Evolutionary conservation across 2,888 invertebrate genomes (phyloP), one percentile per base, ranked within the genome.

Genomic region (Idaea dimidiata): DNA sequence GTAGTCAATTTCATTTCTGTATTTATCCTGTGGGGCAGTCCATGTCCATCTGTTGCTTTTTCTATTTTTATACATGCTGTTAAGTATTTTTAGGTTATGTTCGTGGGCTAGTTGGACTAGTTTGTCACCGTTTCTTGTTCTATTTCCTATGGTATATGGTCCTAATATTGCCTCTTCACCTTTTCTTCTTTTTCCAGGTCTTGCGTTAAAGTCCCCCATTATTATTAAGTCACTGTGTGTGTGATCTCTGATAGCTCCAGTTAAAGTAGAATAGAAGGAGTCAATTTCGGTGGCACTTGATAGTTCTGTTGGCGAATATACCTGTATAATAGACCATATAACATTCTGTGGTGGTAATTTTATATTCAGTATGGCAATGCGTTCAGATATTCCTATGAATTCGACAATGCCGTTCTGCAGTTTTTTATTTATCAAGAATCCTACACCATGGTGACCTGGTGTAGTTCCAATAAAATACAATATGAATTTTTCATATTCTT

Each of bases 41-140:
- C 66, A 66, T 16, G 66, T 63, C 65, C 61, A 65, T 18, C 61
- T 59, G 0, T 57, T 62, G 4, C 59, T 59, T n/a, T 18, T 59
- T 17, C 62, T 67, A 59, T 61, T 68, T 32, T 66, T 66, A 31
- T 62, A 70, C n/a, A 54, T 65, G 57, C 17, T 67, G 58, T 71
- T 72, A 59, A 71, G 63, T 31, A 74, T 59, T 54, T 63, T 54
- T 62, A 72, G 58, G 66, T 68, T 60, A 43, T 66, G 59, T 65
- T 67, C 62, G 32, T 63, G n/a, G 0, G 65, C 66, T 14, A 55
- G 69, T 33, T 67, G 60, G 62, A 70, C 66, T 14, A 72, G 56
- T 62, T 66, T 66, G 63, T 69, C 65, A 54, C 71, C 72, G n/a
- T 69, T 72, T n/a, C 68, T 64, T 18, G 68, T 72, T 16, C 71